Evolutionary conservation across 2,797 vertebrate genomes (phyloP), one percentile per base, ranked within the genome.

Genomic region (Platalea minor): DNA sequence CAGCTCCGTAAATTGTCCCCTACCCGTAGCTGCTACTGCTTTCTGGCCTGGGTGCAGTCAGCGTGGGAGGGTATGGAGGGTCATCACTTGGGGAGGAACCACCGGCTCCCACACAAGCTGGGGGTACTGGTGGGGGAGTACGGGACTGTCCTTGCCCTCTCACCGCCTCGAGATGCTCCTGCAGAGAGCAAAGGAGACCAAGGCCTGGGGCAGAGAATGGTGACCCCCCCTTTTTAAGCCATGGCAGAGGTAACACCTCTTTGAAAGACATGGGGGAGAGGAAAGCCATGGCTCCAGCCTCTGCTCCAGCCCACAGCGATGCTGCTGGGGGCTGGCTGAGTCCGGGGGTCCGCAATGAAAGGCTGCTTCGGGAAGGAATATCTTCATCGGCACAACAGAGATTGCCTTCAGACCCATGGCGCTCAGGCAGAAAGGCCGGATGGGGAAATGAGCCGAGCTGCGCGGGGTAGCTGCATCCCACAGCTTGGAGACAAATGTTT

Each of bases 51-150:
- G 25, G n/a, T 12, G 25, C 13, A 41, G 59, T 11, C 1, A 6
- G 35, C 0, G 1, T 19, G 31, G 31, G 39, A 53, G 29, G 9
- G 13, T 18, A 18, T 11, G 25, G 48, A 50, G 24, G 17, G 41
- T n/a, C 1, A 1, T 67, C 61, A 39, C 9, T 1, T 19, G 20
- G 50, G 64, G 57, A 57, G n/a, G 25, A 51, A 31, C 24, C 21
- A 25, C 41, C 0, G 0, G 31, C 54, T 68, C 45, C 57, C 33
- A 7, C 2, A 2, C 23, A 31, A 3, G 11, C n/a, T n/a, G 35
- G 6, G 17, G 39, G 17, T 31, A 7, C 39, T 80, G 82, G 20
- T 11, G 39, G 46, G 3, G 13, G 11, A 23, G 13, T 11, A 33
- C 2, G 2, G 41, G 39, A 14, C 69, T 37, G 17, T 54, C 72